Conservation (phyloP, 1,140 invertebrate species). For the Pararge aegeria region DNA sequence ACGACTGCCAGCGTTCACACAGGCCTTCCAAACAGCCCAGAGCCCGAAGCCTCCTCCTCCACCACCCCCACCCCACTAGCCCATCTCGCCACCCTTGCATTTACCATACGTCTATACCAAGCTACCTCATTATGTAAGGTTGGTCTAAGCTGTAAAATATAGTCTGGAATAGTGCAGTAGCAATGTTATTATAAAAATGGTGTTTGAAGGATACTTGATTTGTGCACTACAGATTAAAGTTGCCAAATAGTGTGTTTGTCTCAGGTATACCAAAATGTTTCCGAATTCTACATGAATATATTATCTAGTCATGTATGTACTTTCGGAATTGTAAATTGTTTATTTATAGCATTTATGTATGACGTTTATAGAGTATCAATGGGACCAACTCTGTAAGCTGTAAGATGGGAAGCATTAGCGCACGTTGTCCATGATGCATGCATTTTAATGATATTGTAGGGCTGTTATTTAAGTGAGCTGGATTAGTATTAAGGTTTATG, state of each 20-base stretch:
- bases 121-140: constrained; percentile 76
- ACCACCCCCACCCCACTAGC: constrained; percentile 65
- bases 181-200: constrained; percentile 32
- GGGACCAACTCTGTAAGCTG: constrained; percentile 74
- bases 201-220: constrained; percentile 14
- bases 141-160: constrained; percentile 65
- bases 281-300: constrained; percentile 79
- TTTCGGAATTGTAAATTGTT: constrained; percentile 78
- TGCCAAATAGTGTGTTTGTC: constrained; percentile 70
- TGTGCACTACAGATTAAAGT: constrained; percentile 43
- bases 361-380: constrained; percentile 65
- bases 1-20: constrained; percentile 70
- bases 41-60: constrained; percentile 74
- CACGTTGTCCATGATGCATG: constrained; percentile 47
- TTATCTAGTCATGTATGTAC: constrained; percentile 78
- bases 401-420: constrained; percentile 41
- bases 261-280: constrained; percentile 75
- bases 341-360: constrained; percentile 71
- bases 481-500: constrained; percentile 49
- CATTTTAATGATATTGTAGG: constrained; percentile 39
- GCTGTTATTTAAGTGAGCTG: constrained; percentile 46
- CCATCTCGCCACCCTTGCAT: constrained; percentile 40
- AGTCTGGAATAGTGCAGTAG: constrained; percentile 51
- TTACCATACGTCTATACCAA: constrained; percentile 63
- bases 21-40: constrained; percentile 74